Base-by-base conservation (phyloP, 2,113 vertebrate species). In the Platichthys flesus region DNA sequence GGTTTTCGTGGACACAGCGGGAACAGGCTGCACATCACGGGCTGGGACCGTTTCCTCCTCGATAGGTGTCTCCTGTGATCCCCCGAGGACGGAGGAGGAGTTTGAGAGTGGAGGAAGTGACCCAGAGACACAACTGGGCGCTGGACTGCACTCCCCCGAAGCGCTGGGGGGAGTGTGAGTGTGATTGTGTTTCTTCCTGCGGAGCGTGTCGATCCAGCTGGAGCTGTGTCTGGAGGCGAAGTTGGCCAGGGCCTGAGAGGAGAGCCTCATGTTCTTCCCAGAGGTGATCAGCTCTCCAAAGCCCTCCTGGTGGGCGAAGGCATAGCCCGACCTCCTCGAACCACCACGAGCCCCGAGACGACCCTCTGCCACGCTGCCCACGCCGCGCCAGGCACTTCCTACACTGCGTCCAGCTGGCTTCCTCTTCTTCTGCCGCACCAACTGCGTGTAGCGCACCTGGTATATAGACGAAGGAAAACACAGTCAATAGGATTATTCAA, bases 211-310 rank as follows among this genome's bases (percentile, higher is more conserved):
- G 0, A 99, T 97, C 97, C 96, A 98, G 90, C 94, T 91, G 75
- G 92, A 74, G 89, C 96, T 95, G 87, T 97, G 94, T 23, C 95
- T 95, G 2, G 95, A 75, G 37, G 94, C 79, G 2, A 97, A 97
- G 72, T 88, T 87, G 79, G 96, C 95, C 13, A 98, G 93, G 0
- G 95, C 96, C 74, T 96, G 70, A 12, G 97, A 97, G 55, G 96
- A 97, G 42, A 98, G 96, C 3, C 96, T 86, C 97, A 98, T 98
- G 93, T 98, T 98, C 85, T 97, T 98, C 57, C 97, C 97, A 0
- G 97, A 98, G 82, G 96, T 98, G 83, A 98, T 98, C 78, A 98
- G 95, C 85, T 98, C 97, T 24, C 97, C 97, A 0, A 98, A 98
- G 23, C 97, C 97, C 68, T 98, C 97, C 86, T 97, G 97, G 88